Evolutionary conservation across 1,140 invertebrate species (phyloP), one percentile per base, ranked within the genome.

Genomic region (Neelides sp.): DNA sequence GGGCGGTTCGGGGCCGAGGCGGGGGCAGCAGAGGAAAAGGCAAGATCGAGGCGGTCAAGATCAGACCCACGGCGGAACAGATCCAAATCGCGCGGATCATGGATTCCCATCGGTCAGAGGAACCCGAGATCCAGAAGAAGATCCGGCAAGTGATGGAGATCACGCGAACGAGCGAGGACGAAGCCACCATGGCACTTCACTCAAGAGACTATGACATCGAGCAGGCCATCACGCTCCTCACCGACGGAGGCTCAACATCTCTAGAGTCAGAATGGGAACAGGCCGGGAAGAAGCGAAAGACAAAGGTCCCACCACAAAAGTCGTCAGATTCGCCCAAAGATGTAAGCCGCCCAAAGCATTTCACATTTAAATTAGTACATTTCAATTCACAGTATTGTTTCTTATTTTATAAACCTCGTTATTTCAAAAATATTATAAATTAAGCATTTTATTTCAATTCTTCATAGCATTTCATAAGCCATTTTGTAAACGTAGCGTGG

Each of bases 101-200:
- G 62, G 78, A 78, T 61, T 72, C 70, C 61, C 72, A 61, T 46
- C 56, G 69, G 68, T 73, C 68, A 54, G 79, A 81, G 62, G 78
- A 82, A 68, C 73, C 77, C 41, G 69, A 73, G 52, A 66, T 80
- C 43, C 75, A 78, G 57, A 75, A 79, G 50, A 80, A 85, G 68
- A 79, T 91, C 24, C 76, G 77, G 60, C 78, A 74, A 62, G 74
- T 89, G 32, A 82, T 85, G 73, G 83, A 85, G 61, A 78, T 82
- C 70, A 85, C 84, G 30, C 73, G 78, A 61, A 76, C 78, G 62
- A 77, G 81, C 17, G 83, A 86, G 64, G 83, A 86, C 63, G 83
- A 86, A 65, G 83, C 83, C 26, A 79, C 80, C 61, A 79, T 82
- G 66, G 84, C 83, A 49, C 74, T 89, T 13, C 80, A 86, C 64